Evolutionary conservation across 2,113 vertebrate genomes (phyloP).

Genomic region (Trogon melanurus): DNA sequence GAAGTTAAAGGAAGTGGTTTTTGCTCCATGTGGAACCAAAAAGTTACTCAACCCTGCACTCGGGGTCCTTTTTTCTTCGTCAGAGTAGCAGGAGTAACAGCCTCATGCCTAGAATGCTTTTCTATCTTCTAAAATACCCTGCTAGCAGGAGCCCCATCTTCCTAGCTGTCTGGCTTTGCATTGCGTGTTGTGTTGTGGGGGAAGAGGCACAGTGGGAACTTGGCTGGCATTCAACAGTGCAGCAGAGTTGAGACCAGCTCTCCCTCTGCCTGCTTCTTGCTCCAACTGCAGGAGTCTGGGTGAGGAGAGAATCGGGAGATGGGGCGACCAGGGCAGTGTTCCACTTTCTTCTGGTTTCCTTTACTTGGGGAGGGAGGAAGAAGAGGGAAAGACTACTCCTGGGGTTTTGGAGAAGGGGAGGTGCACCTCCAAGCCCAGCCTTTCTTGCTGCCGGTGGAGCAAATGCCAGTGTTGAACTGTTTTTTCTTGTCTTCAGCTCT

Average conservation of each 20-base stretch:
- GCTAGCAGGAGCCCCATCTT: neutral
- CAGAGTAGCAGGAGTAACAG: neutral
- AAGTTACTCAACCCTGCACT: neutral
- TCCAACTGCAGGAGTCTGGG: neutral
- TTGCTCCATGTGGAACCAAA: neutral
- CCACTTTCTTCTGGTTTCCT: neutral
- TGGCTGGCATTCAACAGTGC: neutral
- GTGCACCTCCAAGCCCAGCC: neutral
- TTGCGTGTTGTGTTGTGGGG: fast-evolving
- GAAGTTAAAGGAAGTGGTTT: neutral
- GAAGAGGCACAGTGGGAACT: neutral
- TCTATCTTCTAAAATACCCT: neutral
- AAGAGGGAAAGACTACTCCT: neutral
- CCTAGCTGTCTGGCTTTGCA: neutral
- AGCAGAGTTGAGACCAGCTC: neutral
- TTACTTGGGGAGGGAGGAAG: neutral
- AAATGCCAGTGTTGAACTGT: neutral
- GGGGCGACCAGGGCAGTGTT: fast-evolving
- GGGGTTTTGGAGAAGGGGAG: neutral
- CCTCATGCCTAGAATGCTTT: neutral
- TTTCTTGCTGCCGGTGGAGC: neutral
- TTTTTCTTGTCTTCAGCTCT: conserved; percentile 76
- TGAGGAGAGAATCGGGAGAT: neutral
- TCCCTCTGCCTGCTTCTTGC: neutral
- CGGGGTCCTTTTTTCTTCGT: neutral